phyloP scores from a whole-genome alignment of 2,888 invertebrate genomes.

The Meliscaeva auricollis region DNA sequence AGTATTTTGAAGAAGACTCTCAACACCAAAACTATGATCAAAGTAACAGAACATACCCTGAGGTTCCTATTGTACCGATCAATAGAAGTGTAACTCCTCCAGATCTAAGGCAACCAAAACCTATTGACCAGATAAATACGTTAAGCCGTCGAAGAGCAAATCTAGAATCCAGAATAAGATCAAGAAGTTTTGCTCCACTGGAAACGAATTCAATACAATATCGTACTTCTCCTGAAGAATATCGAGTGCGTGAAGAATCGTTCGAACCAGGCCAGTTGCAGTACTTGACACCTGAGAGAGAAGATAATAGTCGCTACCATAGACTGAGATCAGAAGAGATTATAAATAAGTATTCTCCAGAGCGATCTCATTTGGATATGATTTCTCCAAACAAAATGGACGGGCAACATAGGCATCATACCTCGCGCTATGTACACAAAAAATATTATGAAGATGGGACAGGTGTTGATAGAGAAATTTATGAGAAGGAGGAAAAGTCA shows the following conservation, averaged over 20 bases:
- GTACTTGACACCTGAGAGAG: constrained; percentile 79
- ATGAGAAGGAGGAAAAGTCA: constrained; percentile 83
- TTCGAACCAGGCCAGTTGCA: constrained; percentile 66
- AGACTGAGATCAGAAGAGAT: constrained; percentile 80
- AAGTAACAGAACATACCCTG: constrained; percentile 81
- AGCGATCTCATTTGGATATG: constrained; percentile 81
- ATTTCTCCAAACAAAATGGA: constrained; percentile 77
- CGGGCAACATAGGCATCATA: constrained; percentile 79
- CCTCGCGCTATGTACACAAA: constrained; percentile 82
- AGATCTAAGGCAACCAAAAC: constrained; percentile 79
- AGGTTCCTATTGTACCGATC: constrained; percentile 88
- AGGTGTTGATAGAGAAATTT: constrained; percentile 85
- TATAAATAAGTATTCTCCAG: constrained; percentile 80
- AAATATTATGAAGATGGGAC: constrained; percentile 84
- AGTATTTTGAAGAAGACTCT: constrained; percentile 84
- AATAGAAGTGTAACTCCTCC: constrained; percentile 86
- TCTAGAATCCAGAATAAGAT: constrained; percentile 90
- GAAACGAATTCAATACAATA: constrained; percentile 74
- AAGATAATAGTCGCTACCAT: constrained; percentile 79
- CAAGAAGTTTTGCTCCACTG: constrained; percentile 84
- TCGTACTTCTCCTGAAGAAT: constrained; percentile 84
- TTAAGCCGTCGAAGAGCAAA: constrained; percentile 90
- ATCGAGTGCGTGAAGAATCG: constrained; percentile 83
- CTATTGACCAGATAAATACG: constrained; percentile 85
- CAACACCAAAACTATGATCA: constrained; percentile 69